Base-by-base conservation (phyloP, 2,797 vertebrate species). In the Cheirogaleus major region DNA sequence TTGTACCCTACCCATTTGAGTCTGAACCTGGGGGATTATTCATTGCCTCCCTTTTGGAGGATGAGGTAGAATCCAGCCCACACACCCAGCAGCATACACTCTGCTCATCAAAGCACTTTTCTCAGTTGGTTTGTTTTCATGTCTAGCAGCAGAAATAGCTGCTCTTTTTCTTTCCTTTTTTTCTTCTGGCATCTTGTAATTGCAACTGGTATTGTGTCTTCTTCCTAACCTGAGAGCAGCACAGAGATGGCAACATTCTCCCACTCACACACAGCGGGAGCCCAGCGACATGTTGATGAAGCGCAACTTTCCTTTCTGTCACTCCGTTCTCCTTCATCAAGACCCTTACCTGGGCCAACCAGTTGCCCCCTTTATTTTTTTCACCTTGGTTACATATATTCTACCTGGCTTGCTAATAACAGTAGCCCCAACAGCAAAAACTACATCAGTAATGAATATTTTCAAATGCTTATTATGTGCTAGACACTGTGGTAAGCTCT, bases 71-170 rank as follows among this genome's bases (percentile, higher is more conserved):
- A 88, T 87, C 85, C 70, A 92, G 23, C 59, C 90, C 25, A 0
- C 96, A 92, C 43, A 91, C 83, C 30, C 92, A 0, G 23, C 17
- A 0, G 92, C 88, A 55, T 30, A 72, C 67, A 81, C 52, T 78
- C 70, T 84, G 91, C 55, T 83, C 96, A 65, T 5, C 7, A 83
- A 59, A 69, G 75, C 57, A 0, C 87, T 97, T 94, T 81, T 95
- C 89, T 97, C 92, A 48, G 57, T 94, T 82, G 94, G 93, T 97
- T 98, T 97, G 94, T 97, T 96, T 97, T 92, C 41, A 43, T 72
- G 4, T 93, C 95, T 94, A 4, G 73, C 73, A 86, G 18, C 45
- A 4, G 79, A 79, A 95, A 30, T 88, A 86, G 82, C 85, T 97
- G 97, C 96, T 98, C 97, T 90, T 96, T 95, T 96, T 85, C 30